Evolutionary conservation across 2,797 vertebrate genomes (phyloP), one percentile per base, ranked within the genome.

Genomic region (Echeneis naucrates): DNA sequence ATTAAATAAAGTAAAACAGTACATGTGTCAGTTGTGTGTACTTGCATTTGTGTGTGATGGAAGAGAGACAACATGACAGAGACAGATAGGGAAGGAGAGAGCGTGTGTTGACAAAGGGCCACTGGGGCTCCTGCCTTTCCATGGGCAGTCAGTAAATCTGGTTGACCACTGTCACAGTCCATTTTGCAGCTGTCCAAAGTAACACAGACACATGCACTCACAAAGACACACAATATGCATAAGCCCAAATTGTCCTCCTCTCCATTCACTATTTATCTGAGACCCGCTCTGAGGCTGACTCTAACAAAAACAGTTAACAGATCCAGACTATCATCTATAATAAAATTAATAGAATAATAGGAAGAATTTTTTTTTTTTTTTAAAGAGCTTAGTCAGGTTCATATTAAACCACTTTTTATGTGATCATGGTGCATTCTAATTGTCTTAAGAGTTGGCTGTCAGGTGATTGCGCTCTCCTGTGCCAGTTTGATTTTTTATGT

Each of bases 1-100:
- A 92, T 92, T 85, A 89, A 61, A 78, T 80, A 72, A 23, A 69
- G 48, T 56, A 66, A 72, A 87, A 66, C 54, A 72, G 19, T 58
- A 37, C 37, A 56, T 54, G 32, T 64, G 50, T 72, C 54, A 52
- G 52, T 69, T 55, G 68, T 79, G 64, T 74, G 48, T 62, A 67
- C 57, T 66, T 30, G 52, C 65, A 50, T 77, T 51, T 48, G 54
- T 47, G 69, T 59, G 56, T 60, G 42, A 52, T 33, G 53, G 13
- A 8, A 63, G n/a, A 50, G 37, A 64, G 52, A 67, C 48, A 73
- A 75, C 53, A 53, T 78, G 70, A 71, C 54, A 35, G 51, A 82
- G 73, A 78, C 48, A 40, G 62, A 85, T 45, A 61, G 57, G 38
- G 33, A 62, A 50, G 48, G 51, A 68, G 62, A 73, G 40, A 60